These are phyloP conservation scores for Coptodon bakossiorum DNA, from an alignment of 2,113 vertebrate species.

Conservation along the genomic window DNA sequence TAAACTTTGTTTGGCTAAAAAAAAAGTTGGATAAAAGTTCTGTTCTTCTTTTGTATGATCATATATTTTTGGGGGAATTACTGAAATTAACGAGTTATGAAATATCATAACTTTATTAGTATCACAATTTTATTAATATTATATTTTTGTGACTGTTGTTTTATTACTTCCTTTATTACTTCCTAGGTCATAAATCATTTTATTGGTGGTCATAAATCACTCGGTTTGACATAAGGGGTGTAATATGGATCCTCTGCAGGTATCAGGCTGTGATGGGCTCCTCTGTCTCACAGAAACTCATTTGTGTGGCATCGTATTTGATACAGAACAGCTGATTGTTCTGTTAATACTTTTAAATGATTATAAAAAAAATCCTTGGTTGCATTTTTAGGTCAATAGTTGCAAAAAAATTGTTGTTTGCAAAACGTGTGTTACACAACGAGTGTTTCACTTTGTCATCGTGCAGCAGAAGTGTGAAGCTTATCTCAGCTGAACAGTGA, in stretches of 20 bases:
- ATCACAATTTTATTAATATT: neutral
- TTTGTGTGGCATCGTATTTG: fast-evolving
- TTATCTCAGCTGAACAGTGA: neutral
- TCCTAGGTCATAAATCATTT: fast-evolving
- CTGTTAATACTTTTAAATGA: fast-evolving
- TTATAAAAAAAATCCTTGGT: neutral
- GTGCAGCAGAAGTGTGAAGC: neutral
- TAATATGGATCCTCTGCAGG: neutral
- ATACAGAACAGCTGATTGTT: neutral
- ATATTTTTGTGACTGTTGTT: neutral
- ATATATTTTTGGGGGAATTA: neutral
- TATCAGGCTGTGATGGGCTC: neutral
- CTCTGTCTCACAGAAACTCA: neutral
- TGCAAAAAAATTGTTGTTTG: neutral
- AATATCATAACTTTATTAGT: neutral
- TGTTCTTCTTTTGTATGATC: fast-evolving
- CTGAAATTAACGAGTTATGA: neutral
- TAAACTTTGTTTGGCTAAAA: neutral
- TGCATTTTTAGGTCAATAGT: neutral
- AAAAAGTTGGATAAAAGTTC: neutral
- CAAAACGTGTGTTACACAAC: neutral
- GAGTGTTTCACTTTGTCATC: neutral
- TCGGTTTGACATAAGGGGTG: fast-evolving
- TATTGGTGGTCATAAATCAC: neutral
- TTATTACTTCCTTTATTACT: neutral